Percentiles rank a stretch among this genome's conserved stretches.
These are phyloP conservation scores for Ovibos moschatus DNA, from an alignment of 2,113 vertebrate genomes.

Conservation along the genomic window DNA sequence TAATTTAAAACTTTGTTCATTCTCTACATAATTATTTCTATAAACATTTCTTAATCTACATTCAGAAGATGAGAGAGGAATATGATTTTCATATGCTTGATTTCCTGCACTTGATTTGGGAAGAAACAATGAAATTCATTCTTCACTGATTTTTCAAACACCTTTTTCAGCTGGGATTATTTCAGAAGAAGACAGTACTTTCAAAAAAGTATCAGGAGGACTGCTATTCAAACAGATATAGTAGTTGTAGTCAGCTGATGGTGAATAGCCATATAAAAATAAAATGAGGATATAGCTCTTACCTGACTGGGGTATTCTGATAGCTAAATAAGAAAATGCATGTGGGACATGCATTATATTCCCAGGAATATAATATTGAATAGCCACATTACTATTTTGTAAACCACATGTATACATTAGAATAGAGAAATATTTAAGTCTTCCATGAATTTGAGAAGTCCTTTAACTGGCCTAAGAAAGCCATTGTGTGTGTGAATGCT, in stretches of 20 bases:
- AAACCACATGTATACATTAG: not conserved
- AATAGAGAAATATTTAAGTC: not conserved
- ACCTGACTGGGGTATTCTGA: not conserved
- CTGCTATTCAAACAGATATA: not conserved
- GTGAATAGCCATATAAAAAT: not conserved
- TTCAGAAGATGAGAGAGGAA: conserved; percentile 48
- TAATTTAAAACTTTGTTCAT: conserved; percentile 68
- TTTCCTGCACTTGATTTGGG: conserved; percentile 63
- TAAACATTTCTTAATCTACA: conserved; percentile 68
- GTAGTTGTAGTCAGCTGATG: not conserved
- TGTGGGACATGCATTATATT: not conserved
- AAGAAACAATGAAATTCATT: conserved; percentile 57
- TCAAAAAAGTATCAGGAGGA: not conserved
- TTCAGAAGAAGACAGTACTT: not conserved
- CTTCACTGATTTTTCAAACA: conserved; percentile 53
- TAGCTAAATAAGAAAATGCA: not conserved
- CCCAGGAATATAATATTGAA: not conserved
- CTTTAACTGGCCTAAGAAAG: not conserved
- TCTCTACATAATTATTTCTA: conserved; percentile 65
- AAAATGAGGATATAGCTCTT: not conserved
- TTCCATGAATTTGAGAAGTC: not conserved
- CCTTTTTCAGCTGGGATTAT: not conserved
- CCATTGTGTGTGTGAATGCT: not conserved
- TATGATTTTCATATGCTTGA: conserved; percentile 61
- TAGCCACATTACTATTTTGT: not conserved